These are phyloP conservation scores for Cephalopholis sonnerati DNA, from an alignment of 2,113 vertebrate species.

Conservation along the genomic window DNA sequence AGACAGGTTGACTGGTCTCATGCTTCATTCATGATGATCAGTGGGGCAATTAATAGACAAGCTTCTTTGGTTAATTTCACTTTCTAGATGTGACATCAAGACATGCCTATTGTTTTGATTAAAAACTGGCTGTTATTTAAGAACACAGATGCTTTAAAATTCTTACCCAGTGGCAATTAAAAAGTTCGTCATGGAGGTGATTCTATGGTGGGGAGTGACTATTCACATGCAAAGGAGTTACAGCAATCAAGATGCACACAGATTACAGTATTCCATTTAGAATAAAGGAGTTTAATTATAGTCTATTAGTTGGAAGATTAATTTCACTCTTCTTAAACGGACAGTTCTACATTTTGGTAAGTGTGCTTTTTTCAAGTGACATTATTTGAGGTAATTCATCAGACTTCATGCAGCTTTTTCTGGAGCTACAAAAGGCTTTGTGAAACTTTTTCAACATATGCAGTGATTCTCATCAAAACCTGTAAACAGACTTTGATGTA, in stretches of 20 bases:
- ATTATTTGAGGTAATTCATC: too few relatives aligned
- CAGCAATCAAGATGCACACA: neutral
- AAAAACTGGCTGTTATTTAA: constrained; percentile 1
- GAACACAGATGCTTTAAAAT: neutral
- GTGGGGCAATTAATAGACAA: constrained; percentile 14
- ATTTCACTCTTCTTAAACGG: neutral
- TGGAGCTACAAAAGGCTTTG: too few relatives aligned
- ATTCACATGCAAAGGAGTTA: neutral
- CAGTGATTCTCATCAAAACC: too few relatives aligned
- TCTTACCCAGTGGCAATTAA: neutral
- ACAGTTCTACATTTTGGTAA: too few relatives aligned
- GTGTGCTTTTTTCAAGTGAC: too few relatives aligned
- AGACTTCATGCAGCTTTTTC: too few relatives aligned
- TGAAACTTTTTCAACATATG: too few relatives aligned
- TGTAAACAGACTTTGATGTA: too few relatives aligned
- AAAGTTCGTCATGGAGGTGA: neutral
- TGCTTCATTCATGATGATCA: constrained; percentile 45
- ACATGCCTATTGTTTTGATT: constrained; percentile 21
- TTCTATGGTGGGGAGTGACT: neutral
- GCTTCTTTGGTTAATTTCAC: constrained; percentile 31
- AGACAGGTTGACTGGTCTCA: constrained; percentile 34
- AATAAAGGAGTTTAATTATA: neutral
- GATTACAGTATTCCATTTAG: too few relatives aligned
- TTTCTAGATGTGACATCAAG: neutral
- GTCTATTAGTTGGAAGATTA: too few relatives aligned